Evolutionary conservation across 2,113 vertebrate species (phyloP), one percentile per base, ranked within the genome.

Genomic region (Hypanus sabinus): DNA sequence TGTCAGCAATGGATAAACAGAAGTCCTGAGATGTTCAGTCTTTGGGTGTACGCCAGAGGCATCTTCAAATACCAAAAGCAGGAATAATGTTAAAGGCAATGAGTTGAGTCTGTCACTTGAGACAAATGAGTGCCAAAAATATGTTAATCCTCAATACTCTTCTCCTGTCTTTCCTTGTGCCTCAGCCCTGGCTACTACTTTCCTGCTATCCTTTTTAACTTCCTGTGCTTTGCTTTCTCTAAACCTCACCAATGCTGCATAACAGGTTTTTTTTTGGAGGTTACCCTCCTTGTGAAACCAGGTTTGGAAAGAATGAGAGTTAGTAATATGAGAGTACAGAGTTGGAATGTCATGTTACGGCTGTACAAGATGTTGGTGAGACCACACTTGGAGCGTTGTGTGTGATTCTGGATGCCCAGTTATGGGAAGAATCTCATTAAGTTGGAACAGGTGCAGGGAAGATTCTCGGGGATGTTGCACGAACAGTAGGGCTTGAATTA

Each of bases 1-100:
- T 90, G 60, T 90, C 60, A 68, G 30, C 85, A 20, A 20, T 65
- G 85, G 60, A 90, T 90, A 90, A 68, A 33, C 33, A 16, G 16
- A 18, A 90, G 85, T 30, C 62, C 62, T 90, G 85, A 33, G 85
- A 90, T 65, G 65, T 90, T 33, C 85, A 90, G 30, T 65, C 60
- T 65, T 65, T n/a, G 18, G 16, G n/a, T 68, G 62, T 90, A 88
- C 27, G 22, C 85, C 85, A 60, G 55, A 87, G 83, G 57, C 55
- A 62, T 60, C 57, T n/a, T 18, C 83, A n/a, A 87, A 62, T 55
- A 87, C 11, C 27, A 62, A 87, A 27, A 30, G 30, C 57, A 83
- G 46, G 36, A 79, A 83, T 46, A 68, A 20, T 30, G 85, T n/a
- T 68, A 65, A 90, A 33, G 60, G 60, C 85, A 16, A 33, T 18